Evolutionary conservation across 92 coral and sea anemone species (phyloP).

Genomic region (Scolanthus callimorphus): DNA sequence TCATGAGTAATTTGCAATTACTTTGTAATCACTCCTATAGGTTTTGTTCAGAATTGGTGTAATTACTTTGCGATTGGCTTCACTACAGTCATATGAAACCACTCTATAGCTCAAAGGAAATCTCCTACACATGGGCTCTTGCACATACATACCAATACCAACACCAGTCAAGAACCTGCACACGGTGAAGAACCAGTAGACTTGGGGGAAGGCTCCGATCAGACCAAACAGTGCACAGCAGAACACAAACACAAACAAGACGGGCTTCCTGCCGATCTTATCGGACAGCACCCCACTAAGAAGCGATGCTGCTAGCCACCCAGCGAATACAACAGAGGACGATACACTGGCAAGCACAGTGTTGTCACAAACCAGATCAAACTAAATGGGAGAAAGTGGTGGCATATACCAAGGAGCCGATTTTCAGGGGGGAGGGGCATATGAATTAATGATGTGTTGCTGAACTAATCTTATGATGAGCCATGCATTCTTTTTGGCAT

Average conservation of each 20-base stretch:
- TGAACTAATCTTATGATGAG: too few species aligned
- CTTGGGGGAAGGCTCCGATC: conserved; percentile 63
- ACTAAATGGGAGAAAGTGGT: conserved; percentile 31
- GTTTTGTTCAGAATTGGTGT: too few species aligned
- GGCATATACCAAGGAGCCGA: too few species aligned
- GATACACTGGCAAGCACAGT: conserved; percentile 68
- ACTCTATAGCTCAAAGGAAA: too few species aligned
- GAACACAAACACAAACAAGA: conserved; percentile 42
- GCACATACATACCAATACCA: conserved; percentile 59
- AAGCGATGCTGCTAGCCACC: conserved; percentile 56
- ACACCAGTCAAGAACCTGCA: conserved; percentile 69
- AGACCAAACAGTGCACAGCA: conserved; percentile 34
- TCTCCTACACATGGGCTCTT: too few species aligned
- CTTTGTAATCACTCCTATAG: too few species aligned
- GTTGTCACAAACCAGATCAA: conserved; percentile 75
- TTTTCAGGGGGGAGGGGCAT: too few species aligned
- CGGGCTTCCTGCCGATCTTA: conserved; percentile 67
- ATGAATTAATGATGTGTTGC: too few species aligned
- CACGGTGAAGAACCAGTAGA: conserved; percentile 67
- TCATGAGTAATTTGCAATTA: too few species aligned
- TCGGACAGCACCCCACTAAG: conserved; percentile 63
- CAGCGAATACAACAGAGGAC: conserved; percentile 62
- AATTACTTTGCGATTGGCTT: too few species aligned
- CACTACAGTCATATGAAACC: too few species aligned
- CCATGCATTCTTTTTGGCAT: too few species aligned